Evolutionary conservation across 2,797 vertebrate genomes (phyloP).

Genomic region (Potorous gilbertii): DNA sequence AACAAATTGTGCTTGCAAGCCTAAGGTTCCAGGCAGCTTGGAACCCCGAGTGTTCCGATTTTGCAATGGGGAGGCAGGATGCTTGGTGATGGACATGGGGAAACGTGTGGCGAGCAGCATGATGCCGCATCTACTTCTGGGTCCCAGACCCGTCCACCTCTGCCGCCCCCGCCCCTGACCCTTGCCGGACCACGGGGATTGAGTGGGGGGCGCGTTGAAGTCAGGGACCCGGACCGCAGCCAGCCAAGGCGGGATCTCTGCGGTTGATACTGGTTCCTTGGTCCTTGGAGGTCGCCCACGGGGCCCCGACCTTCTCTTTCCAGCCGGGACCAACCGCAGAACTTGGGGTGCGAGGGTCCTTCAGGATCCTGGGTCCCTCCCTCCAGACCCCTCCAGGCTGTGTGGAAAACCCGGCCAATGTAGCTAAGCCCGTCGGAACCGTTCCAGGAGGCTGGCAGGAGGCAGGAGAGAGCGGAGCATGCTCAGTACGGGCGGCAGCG

Average conservation of each 20-base stretch:
- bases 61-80: background rate
- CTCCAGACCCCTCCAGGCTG: background rate
- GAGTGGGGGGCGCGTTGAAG: no score
- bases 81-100: background rate
- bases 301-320: background rate
- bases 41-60: background rate
- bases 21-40: background rate
- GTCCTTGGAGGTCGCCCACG: background rate
- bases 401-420: conserved; percentile 31
- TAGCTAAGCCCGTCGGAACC: accelerated
- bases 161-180: background rate
- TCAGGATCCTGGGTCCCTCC: background rate
- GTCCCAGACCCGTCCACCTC: background rate
- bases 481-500: conserved; percentile 65
- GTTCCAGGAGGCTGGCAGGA: background rate
- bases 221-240: background rate
- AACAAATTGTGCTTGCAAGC: background rate
- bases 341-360: background rate
- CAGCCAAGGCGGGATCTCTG: background rate
- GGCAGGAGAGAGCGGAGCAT: conserved; percentile 46
- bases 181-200: background rate
- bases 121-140: background rate
- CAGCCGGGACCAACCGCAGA: background rate
- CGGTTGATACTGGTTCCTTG: background rate
- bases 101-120: background rate